Conservation (phyloP, 1,140 invertebrate species). For the Polypedilum vanderplanki region DNA sequence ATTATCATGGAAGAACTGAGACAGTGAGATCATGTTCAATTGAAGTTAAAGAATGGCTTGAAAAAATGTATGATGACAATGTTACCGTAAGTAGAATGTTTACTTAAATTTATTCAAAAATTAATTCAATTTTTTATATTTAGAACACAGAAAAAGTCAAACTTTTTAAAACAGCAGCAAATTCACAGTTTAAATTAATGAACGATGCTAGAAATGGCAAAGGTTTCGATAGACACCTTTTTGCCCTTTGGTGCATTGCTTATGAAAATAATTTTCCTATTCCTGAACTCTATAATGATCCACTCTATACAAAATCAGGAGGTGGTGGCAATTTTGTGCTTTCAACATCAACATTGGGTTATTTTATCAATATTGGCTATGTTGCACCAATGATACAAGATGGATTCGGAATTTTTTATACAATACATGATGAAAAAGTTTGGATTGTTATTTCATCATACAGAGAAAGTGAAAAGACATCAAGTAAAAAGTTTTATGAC, state of each 20-base stretch:
- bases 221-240: conserved; percentile 64
- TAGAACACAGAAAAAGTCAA: conserved; percentile 35
- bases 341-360: conserved; percentile 57
- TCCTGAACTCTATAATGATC: conserved; percentile 51
- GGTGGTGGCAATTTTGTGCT: conserved; percentile 56
- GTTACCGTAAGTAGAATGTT: conserved; percentile 32
- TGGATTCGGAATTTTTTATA: conserved; percentile 58
- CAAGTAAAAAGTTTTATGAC: neutral
- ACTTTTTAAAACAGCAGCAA: conserved; percentile 41
- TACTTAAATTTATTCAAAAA: neutral
- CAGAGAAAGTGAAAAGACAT: neutral
- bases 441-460: neutral
- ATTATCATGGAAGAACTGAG: conserved; percentile 49
- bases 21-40: conserved; percentile 47
- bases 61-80: conserved; percentile 42
- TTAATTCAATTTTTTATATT: neutral
- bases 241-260: conserved; percentile 62
- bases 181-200: conserved; percentile 43
- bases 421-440: neutral
- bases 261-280: conserved; percentile 47
- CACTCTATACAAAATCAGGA: conserved; percentile 52
- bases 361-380: conserved; percentile 50
- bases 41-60: conserved; percentile 43
- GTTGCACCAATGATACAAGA: conserved; percentile 54
- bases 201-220: conserved; percentile 47